A percentile compares a stretch with the other conserved stretches of the same genome.
phyloP scores from a whole-genome alignment of 2,888 invertebrate genomes.

The Ormyrus rosae region DNA sequence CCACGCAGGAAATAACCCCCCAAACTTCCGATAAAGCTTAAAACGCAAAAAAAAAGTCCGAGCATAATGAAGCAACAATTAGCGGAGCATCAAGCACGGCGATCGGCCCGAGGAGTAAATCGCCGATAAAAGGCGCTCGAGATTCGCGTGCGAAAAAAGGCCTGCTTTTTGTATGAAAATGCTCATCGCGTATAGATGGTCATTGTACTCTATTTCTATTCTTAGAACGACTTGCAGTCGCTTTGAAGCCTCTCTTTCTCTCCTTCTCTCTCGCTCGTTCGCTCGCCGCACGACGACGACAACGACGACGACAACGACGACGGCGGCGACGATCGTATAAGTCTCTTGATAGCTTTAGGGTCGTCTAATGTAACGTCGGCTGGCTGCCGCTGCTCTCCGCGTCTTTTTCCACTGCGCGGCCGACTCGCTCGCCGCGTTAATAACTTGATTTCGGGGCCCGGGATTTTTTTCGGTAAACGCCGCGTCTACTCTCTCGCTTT shows the following conservation, averaged over 20 bases:
- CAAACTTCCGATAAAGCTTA: not conserved
- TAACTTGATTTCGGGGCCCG: slow-evolving; percentile 14
- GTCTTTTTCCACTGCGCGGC: slow-evolving; percentile 21
- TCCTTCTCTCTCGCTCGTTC: slow-evolving; percentile 18
- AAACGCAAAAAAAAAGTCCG: not conserved
- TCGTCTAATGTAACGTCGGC: slow-evolving; percentile 53
- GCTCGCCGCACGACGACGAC: slow-evolving; percentile 31
- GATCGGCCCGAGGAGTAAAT: too few species aligned
- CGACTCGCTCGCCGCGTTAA: slow-evolving; percentile 13
- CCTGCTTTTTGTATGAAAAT: slow-evolving; percentile 48
- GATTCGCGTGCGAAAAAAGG: slow-evolving; percentile 16
- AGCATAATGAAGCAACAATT: not conserved
- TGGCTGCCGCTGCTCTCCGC: not conserved
- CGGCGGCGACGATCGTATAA: slow-evolving; percentile 53
- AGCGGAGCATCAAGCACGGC: too few species aligned
- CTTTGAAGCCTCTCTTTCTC: slow-evolving; percentile 38
- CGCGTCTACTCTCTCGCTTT: too few species aligned
- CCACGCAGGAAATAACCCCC: not conserved
- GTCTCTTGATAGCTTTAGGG: slow-evolving; percentile 58
- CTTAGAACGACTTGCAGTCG: slow-evolving; percentile 58
- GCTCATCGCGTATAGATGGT: slow-evolving; percentile 55
- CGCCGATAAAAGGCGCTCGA: too few species aligned
- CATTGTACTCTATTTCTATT: slow-evolving; percentile 61
- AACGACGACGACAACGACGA: slow-evolving; percentile 50
- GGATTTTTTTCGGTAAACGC: too few species aligned